A percentile compares a stretch with the other conserved stretches of the same genome.
phyloP scores from a whole-genome alignment of 1,140 invertebrate genomes.

The Sarcophaga peregrina region DNA sequence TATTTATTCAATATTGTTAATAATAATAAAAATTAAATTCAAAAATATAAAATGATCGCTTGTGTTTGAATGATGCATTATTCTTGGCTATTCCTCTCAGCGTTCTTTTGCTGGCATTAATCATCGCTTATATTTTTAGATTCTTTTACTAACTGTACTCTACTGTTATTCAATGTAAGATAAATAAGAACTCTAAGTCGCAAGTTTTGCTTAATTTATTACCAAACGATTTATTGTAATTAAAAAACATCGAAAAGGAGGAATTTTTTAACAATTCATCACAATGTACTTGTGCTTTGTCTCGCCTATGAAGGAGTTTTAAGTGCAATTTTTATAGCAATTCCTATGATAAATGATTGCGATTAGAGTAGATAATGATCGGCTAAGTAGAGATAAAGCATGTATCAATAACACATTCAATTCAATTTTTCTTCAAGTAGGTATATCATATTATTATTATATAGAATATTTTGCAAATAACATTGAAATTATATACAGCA shows the following conservation, averaged over 20 bases:
- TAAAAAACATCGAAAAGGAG: slow-evolving; percentile 9
- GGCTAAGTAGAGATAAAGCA: too few relatives aligned
- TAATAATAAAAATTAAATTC: not conserved
- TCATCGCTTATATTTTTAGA: slow-evolving; percentile 2
- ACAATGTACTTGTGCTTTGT: not conserved
- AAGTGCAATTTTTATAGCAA: not conserved
- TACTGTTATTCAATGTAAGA: not conserved
- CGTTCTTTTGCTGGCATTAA: not conserved
- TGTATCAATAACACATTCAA: too few relatives aligned
- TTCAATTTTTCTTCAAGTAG: too few relatives aligned
- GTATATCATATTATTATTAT: too few relatives aligned
- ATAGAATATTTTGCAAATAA: not conserved
- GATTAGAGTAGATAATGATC: too few relatives aligned
- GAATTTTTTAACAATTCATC: slow-evolving; percentile 20
- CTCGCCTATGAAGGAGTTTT: too few relatives aligned
- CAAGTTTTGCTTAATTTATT: not conserved
- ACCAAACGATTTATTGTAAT: not conserved
- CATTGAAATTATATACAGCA: not conserved
- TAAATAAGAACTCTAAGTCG: not conserved
- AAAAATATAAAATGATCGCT: not conserved
- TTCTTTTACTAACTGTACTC: not conserved
- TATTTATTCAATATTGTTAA: not conserved
- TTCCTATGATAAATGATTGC: too few relatives aligned
- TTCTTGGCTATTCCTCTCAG: not conserved
- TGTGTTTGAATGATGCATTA: not conserved